Percentiles rank a stretch among this genome's conserved stretches.
Conservation (phyloP, 2,888 invertebrate species). For the Elmis aenea region DNA sequence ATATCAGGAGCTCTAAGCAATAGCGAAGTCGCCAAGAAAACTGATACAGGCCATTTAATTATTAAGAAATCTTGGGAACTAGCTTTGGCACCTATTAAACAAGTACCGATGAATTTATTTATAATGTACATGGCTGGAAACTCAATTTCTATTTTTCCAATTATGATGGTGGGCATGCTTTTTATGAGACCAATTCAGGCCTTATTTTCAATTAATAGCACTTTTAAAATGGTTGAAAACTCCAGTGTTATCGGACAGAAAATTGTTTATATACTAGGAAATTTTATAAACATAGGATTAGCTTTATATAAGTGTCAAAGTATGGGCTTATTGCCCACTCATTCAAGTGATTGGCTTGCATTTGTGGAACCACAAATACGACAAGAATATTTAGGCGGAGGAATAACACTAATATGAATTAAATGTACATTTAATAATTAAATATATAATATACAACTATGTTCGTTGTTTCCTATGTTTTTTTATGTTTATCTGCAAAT, state of each 20-base stretch:
- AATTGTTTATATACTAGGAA: constrained; percentile 88
- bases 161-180: constrained; percentile 99
- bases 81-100: constrained; percentile 90
- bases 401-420: constrained; percentile 57
- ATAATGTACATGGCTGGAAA: constrained; percentile 99
- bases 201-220: constrained; percentile 80
- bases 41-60: constrained; percentile 76
- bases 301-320: constrained; percentile 97
- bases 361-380: constrained; percentile 89
- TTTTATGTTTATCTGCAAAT: constrained; percentile 63
- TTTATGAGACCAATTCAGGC: constrained; percentile 95
- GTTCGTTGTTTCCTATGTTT: constrained; percentile 30
- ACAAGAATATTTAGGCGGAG: constrained; percentile 82
- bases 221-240: constrained; percentile 93
- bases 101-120: constrained; percentile 98
- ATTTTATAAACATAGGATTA: constrained; percentile 83
- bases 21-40: constrained; percentile 75
- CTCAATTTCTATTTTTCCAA: constrained; percentile 98
- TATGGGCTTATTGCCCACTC: constrained; percentile 94
- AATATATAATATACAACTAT: constrained; percentile 33
- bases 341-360: constrained; percentile 97
- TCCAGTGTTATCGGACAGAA: constrained; percentile 87
- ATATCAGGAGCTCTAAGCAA: constrained; percentile 66
- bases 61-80: constrained; percentile 97
- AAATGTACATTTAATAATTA: constrained; percentile 24